Conservation (phyloP, 2,113 vertebrate species). For the Carassius auratus region DNA sequence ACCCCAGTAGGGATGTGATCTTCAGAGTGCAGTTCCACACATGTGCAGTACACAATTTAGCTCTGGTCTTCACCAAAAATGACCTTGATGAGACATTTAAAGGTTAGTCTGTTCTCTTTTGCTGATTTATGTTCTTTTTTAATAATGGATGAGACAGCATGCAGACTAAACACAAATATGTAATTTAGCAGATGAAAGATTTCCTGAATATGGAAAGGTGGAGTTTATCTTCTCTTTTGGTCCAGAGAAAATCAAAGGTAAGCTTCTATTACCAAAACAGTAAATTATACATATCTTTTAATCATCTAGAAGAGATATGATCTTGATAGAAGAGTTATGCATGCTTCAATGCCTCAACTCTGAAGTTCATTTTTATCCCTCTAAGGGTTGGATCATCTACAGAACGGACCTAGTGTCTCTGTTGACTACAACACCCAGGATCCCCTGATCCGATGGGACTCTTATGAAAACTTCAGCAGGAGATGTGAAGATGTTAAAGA, state of each 20-base stretch:
- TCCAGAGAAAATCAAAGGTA: constrained; percentile 96
- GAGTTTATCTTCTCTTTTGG: constrained; percentile 96
- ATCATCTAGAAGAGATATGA: neutral
- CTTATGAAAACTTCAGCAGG: constrained; percentile 87
- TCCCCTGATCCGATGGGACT: constrained; percentile 94
- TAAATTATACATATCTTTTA: neutral
- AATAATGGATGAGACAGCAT: neutral
- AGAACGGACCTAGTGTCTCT: constrained; percentile 90
- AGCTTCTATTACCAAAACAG: neutral
- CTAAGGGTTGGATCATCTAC: constrained; percentile 89
- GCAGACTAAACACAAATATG: constrained; percentile 1
- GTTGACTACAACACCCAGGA: constrained; percentile 96
- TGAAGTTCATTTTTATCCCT: constrained; percentile 11
- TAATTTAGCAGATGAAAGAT: constrained; percentile 82
- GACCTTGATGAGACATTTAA: constrained; percentile 94
- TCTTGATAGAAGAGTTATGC: neutral
- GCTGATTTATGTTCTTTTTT: constrained; percentile 6
- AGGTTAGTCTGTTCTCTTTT: constrained; percentile 76
- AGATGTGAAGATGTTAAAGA: constrained; percentile 80
- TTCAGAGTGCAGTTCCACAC: constrained; percentile 98
- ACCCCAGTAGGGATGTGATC: constrained; percentile 86
- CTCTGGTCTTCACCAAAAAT: constrained; percentile 89
- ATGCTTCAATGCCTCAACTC: neutral
- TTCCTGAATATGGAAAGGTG: constrained; percentile 95
- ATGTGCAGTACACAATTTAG: constrained; percentile 92